These are phyloP conservation scores for Podarcis raffonei DNA, from an alignment of 2,113 vertebrate genomes.

Conservation along the genomic window DNA sequence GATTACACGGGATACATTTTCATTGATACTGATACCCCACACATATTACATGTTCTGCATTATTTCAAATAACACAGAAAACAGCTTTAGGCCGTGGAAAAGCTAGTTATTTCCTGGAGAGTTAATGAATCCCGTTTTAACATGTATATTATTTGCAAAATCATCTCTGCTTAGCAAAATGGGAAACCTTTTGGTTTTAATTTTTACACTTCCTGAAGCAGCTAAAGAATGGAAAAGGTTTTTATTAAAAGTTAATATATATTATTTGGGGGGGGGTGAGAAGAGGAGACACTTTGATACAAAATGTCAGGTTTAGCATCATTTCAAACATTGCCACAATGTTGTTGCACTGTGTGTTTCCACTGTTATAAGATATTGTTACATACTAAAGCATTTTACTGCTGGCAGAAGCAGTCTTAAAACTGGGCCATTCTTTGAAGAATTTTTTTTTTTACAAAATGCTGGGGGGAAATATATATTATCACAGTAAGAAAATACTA, in stretches of 20 bases:
- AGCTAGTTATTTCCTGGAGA: neutral
- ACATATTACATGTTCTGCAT: neutral
- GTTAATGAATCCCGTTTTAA: neutral
- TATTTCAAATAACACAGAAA: conserved; percentile 10
- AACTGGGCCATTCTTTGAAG: neutral
- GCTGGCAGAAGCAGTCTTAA: neutral
- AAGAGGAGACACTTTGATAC: neutral
- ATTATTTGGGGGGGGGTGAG: neutral
- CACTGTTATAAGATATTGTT: neutral
- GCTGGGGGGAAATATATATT: neutral
- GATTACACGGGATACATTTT: conserved; percentile 11
- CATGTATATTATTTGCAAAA: neutral
- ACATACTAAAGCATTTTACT: neutral
- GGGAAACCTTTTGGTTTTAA: neutral
- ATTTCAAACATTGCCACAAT: neutral
- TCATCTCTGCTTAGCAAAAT: neutral
- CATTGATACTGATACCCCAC: conserved; percentile 15
- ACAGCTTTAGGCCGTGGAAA: neutral
- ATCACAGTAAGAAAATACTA: neutral
- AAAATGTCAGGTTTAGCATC: neutral
- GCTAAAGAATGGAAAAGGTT: neutral
- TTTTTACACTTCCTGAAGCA: neutral
- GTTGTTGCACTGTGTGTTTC: neutral
- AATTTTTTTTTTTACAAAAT: neutral
- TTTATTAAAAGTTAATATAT: neutral